Percentiles rank a stretch among this genome's conserved stretches.
phyloP scores from a whole-genome alignment of 2,797 vertebrate genomes.

The Caiman crocodilus region DNA sequence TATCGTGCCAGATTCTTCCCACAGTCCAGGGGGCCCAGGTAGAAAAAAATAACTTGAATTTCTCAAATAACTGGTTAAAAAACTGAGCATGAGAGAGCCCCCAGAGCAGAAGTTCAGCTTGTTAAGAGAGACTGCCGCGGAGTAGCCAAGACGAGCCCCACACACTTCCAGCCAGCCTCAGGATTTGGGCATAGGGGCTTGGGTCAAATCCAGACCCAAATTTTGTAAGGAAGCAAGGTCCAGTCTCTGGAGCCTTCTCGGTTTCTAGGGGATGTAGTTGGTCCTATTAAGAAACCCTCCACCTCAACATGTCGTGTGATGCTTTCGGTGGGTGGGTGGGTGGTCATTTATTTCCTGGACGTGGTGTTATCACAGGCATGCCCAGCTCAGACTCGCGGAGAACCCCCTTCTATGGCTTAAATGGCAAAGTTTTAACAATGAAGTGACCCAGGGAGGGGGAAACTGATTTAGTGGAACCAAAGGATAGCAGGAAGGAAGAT shows the following conservation, averaged over 20 bases:
- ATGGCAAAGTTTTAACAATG: not conserved
- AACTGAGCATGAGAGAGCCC: not conserved
- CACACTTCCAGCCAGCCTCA: not conserved
- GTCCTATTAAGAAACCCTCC: not conserved
- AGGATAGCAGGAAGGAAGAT: not conserved
- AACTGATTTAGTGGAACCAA: not conserved
- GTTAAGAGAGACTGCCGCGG: not conserved
- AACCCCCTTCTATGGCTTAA: not conserved
- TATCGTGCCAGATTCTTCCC: not conserved
- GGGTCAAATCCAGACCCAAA: not conserved
- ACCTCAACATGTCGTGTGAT: not conserved
- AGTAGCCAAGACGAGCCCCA: not conserved
- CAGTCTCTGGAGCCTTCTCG: not conserved
- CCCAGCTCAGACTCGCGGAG: fast-evolving
- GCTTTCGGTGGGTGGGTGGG: not conserved
- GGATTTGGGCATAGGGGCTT: not conserved
- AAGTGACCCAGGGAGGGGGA: not conserved
- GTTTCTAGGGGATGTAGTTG: not conserved
- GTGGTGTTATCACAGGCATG: fast-evolving
- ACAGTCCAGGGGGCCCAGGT: not conserved
- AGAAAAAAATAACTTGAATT: not conserved
- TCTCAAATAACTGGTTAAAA: not conserved
- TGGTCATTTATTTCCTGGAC: not conserved
- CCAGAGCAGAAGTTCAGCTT: fast-evolving
- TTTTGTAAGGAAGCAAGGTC: not conserved